Conservation (phyloP, 2,888 invertebrate genomes). For the Cantharis nigra region DNA sequence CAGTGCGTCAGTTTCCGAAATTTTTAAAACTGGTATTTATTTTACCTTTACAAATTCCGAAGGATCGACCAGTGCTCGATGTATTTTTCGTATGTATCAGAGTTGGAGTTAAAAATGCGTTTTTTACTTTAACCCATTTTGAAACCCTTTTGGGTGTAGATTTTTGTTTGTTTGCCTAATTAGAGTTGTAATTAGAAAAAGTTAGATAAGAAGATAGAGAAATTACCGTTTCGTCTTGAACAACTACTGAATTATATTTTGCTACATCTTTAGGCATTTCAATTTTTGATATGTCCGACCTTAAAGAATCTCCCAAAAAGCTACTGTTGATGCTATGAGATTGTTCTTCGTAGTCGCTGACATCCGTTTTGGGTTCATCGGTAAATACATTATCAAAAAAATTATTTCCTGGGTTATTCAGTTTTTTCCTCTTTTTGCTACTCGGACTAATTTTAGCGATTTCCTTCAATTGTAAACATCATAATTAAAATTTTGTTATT, state of each 20-base stretch:
- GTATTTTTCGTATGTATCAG: neutral
- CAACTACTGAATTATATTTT: conserved; percentile 46
- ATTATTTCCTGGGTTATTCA: neutral
- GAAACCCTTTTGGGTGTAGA: conserved; percentile 60
- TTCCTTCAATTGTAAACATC: neutral
- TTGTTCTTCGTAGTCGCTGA: conserved; percentile 49
- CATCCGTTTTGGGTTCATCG: conserved; percentile 51
- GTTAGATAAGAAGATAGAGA: neutral
- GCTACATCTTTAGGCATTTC: conserved; percentile 40
- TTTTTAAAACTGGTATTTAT: neutral
- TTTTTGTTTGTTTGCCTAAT: conserved; percentile 46
- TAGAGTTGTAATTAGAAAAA: neutral
- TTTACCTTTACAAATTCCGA: neutral
- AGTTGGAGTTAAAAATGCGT: conserved; percentile 64
- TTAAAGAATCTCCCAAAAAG: neutral
- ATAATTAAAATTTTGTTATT: neutral
- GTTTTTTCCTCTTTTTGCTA: neutral
- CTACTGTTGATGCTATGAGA: neutral
- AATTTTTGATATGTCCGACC: too few species aligned
- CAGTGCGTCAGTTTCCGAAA: neutral
- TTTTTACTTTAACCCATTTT: conserved; percentile 76
- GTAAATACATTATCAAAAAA: conserved; percentile 45
- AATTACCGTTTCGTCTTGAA: conserved; percentile 39
- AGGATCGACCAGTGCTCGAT: neutral
- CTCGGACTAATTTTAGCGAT: neutral